phyloP scores from a whole-genome alignment of 2,113 vertebrate genomes.

The Gymnorhina tibicen region DNA sequence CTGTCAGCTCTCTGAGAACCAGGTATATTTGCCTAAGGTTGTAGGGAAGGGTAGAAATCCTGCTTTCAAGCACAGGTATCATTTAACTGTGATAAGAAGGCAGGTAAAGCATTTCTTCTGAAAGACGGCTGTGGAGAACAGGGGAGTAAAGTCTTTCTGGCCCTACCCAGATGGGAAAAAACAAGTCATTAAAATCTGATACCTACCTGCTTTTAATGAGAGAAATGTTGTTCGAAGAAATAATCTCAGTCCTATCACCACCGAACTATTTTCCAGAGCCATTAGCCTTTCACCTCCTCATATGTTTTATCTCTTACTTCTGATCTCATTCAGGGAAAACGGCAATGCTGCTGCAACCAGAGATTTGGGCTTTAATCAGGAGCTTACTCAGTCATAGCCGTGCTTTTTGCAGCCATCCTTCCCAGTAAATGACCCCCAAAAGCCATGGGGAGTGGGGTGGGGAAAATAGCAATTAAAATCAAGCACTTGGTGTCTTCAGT shows the following conservation, averaged over 20 bases:
- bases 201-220: constrained; percentile 48
- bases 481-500: not conserved
- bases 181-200: constrained; percentile 53
- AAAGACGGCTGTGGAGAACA: not conserved
- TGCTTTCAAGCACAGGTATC: constrained; percentile 36
- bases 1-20: constrained; percentile 55
- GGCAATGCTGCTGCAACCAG: not conserved
- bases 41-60: constrained; percentile 1
- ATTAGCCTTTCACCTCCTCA: constrained; percentile 45
- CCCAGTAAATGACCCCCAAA: not conserved
- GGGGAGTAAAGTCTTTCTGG: constrained; percentile 27
- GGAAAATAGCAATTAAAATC: not conserved
- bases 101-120: constrained; percentile 24
- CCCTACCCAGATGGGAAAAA: constrained; percentile 2
- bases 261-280: not conserved
- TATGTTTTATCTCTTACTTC: not conserved
- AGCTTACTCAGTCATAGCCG: not conserved
- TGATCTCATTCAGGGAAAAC: not conserved
- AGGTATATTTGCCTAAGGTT: constrained; percentile 40
- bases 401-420: not conserved
- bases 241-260: constrained; percentile 13
- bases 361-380: constrained; percentile 15
- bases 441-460: not conserved
- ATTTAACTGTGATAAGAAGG: constrained; percentile 37
- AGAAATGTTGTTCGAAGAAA: constrained; percentile 38